phyloP scores from a whole-genome alignment of 2,888 invertebrate species.

The Petrolisthes cinctipes region DNA sequence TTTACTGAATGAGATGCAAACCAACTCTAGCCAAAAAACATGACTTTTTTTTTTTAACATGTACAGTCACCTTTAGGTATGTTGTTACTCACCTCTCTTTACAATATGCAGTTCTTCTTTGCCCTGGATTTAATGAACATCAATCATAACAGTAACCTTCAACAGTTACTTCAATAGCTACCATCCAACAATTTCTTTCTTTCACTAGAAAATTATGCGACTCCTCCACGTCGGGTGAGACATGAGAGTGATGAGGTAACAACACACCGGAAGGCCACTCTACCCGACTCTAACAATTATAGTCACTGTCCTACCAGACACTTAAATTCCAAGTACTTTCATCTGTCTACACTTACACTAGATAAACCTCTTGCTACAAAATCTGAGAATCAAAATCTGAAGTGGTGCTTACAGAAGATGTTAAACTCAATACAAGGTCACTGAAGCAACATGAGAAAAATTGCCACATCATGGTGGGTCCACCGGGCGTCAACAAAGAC shows the following conservation, averaged over 20 bases:
- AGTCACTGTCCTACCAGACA: conserved; percentile 60
- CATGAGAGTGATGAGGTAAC: too few relatives aligned
- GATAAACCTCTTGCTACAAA: conserved; percentile 52
- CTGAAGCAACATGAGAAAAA: conserved; percentile 60
- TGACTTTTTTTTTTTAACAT: conserved; percentile 12
- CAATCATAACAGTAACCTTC: background rate
- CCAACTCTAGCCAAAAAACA: conserved; percentile 29
- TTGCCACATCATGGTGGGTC: conserved; percentile 48
- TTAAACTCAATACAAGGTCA: conserved; percentile 56
- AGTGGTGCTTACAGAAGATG: conserved; percentile 53
- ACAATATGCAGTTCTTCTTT: background rate
- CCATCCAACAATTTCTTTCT: background rate
- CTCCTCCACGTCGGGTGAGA: too few relatives aligned
- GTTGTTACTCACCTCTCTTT: background rate
- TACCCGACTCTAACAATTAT: conserved; percentile 32
- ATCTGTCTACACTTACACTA: conserved; percentile 57
- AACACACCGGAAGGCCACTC: background rate
- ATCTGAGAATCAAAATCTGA: conserved; percentile 61
- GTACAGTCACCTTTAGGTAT: background rate
- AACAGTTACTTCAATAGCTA: conserved; percentile 6
- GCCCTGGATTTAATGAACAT: background rate
- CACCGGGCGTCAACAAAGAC: conserved; percentile 55
- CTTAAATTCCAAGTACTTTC: conserved; percentile 54
- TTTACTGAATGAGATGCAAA: conserved; percentile 28
- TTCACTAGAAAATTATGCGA: too few relatives aligned